Base-by-base conservation (phyloP, 1,140 invertebrate genomes). In the Papilio aristodemus region DNA sequence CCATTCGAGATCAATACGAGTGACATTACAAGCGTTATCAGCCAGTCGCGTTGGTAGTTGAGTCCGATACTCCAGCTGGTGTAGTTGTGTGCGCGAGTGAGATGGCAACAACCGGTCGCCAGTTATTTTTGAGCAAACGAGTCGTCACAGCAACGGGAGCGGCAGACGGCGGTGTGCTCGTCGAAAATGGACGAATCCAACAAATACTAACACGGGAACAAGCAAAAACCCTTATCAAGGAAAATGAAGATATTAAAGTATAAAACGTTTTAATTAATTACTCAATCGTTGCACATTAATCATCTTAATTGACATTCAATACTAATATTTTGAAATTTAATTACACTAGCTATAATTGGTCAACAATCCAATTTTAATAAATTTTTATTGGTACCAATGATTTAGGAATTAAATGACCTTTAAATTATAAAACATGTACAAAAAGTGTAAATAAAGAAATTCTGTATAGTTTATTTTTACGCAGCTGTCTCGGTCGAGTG, bases 171-270 rank as follows among this genome's bases (percentile, higher is more conserved):
- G 88, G 81, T 7, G 74, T 92, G 32, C 67, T 91, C 10, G 88
- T 92, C 11, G 78, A 79, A 57, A 72, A 77, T 70, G 91, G 91
- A 0, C 69, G 81, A 17, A 92, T 92, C 63, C 74, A 81, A 73
- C 71, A 86, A 68, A 69, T 92, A 54, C 83, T 82, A 70, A 91
- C 67, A 71, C 89, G 77, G 70, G 68, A 77, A 69, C 83, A 87
- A 73, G 87, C 68, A 73, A 87, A 90, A 67, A 89, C 90, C 60
- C 83, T 93, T 64, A 13, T 92, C 3, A 86, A 90, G 10, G 87
- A 92, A 32, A 85, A 91, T 71, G 78, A 83, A 10, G 83, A 85
- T 58, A 81, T 92, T 58, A 80, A 90, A 81, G 91, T 92, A 32
- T 32, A 32, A 3, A 32, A 3, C 2, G 2, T 3, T 32, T 32